A percentile compares a stretch with the other conserved stretches of the same genome.
These are phyloP conservation scores for Spheniscus humboldti DNA, from an alignment of 2,797 vertebrate genomes.

Conservation along the genomic window DNA sequence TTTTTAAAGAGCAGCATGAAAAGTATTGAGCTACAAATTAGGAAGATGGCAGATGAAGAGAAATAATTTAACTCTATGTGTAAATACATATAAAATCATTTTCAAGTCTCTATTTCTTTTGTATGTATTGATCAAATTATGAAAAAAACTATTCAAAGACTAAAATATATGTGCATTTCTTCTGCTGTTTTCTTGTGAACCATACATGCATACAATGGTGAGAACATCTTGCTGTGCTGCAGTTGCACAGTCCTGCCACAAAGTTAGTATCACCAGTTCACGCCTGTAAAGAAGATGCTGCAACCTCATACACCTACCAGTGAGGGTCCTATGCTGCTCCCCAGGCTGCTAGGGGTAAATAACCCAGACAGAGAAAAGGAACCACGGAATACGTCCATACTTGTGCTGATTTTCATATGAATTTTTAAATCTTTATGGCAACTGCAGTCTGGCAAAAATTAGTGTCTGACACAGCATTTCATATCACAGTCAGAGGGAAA, in stretches of 20 bases:
- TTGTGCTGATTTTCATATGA: background rate
- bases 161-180: background rate
- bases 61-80: background rate
- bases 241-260: background rate
- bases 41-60: background rate
- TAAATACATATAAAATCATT: background rate
- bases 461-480: background rate
- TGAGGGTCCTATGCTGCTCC: background rate
- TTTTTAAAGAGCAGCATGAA: background rate
- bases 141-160: background rate
- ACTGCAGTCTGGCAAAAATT: background rate
- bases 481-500: background rate
- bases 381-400: background rate
- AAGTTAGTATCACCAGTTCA: background rate
- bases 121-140: background rate
- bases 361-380: background rate
- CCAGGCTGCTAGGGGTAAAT: background rate
- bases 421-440: background rate
- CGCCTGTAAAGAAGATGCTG: background rate
- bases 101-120: background rate
- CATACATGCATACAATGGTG: fast-evolving
- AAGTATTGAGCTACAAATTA: background rate
- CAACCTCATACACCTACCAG: background rate
- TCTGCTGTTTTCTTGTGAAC: background rate
- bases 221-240: background rate